phyloP scores from a whole-genome alignment of 2,888 invertebrate species.

The Callyntrura guangdongensis region DNA sequence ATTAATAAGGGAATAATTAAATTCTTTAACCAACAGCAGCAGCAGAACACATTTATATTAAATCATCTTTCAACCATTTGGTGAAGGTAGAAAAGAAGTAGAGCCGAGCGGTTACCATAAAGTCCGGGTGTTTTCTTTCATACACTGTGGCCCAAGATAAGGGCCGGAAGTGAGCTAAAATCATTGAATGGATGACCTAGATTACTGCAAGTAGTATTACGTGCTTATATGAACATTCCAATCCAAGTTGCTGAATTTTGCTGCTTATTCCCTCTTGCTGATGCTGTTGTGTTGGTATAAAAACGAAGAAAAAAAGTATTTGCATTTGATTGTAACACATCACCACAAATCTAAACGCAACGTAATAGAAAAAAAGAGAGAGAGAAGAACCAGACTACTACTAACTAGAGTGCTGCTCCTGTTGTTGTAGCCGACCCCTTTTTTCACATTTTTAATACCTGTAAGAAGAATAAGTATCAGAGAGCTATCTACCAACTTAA shows the following conservation, averaged over 20 bases:
- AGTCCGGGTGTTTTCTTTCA: slow-evolving; percentile 69
- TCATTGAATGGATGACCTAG: slow-evolving; percentile 77
- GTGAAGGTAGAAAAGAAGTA: neutral
- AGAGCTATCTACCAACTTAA: neutral
- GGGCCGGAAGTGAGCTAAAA: slow-evolving; percentile 77
- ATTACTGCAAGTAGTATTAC: slow-evolving; percentile 50
- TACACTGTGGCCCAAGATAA: slow-evolving; percentile 63
- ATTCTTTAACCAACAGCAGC: slow-evolving; percentile 26
- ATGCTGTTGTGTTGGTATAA: neutral
- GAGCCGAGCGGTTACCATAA: slow-evolving; percentile 47
- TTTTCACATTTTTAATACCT: slow-evolving; percentile 38
- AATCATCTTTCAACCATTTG: slow-evolving; percentile 14
- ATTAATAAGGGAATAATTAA: slow-evolving; percentile 16
- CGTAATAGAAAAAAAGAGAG: too few species aligned
- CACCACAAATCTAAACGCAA: neutral
- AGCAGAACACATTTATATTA: slow-evolving; percentile 7
- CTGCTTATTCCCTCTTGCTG: neutral
- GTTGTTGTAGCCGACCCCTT: slow-evolving; percentile 36
- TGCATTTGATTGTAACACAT: slow-evolving; percentile 46
- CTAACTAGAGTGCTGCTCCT: neutral
- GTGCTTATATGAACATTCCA: neutral
- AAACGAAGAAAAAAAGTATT: slow-evolving; percentile 42
- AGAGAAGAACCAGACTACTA: slow-evolving; percentile 1
- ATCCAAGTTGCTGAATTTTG: slow-evolving; percentile 41
- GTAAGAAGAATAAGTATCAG: neutral